phyloP scores from a whole-genome alignment of 1,140 invertebrate species.

The Armadillidium nasatum region DNA sequence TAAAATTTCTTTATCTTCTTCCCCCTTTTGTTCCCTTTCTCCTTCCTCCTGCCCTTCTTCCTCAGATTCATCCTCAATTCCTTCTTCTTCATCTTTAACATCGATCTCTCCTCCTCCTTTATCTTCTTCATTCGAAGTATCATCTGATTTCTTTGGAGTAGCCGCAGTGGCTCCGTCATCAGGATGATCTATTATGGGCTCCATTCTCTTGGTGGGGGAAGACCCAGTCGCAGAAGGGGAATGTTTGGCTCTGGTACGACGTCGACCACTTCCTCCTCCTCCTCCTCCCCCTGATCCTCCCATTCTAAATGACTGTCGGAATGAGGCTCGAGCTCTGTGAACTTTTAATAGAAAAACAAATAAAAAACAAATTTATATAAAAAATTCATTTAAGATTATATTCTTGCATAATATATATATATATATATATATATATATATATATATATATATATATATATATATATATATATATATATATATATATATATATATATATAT shows the following conservation, averaged over 20 bases:
- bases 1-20: constrained; percentile 3
- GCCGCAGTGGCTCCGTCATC: neutral
- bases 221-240: neutral
- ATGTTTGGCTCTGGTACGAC: neutral
- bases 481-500: too few relatives aligned
- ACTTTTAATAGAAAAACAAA: too few relatives aligned
- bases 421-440: too few relatives aligned
- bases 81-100: neutral
- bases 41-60: neutral
- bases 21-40: neutral
- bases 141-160: neutral
- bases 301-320: neutral
- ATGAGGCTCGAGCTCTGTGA: neutral
- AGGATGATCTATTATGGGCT: neutral
- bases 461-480: too few relatives aligned
- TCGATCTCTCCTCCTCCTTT: neutral
- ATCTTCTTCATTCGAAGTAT: neutral
- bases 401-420: too few relatives aligned
- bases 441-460: too few relatives aligned
- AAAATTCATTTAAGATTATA: too few relatives aligned
- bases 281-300: neutral
- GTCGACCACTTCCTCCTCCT: neutral
- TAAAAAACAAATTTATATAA: too few relatives aligned
- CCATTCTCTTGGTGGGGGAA: neutral
- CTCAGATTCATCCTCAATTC: neutral